A percentile compares a stretch with the other conserved stretches of the same genome.
These are phyloP conservation scores for Ctenochaetus hawaiiensis DNA, from an alignment of 2,797 vertebrate genomes.

Conservation along the genomic window DNA sequence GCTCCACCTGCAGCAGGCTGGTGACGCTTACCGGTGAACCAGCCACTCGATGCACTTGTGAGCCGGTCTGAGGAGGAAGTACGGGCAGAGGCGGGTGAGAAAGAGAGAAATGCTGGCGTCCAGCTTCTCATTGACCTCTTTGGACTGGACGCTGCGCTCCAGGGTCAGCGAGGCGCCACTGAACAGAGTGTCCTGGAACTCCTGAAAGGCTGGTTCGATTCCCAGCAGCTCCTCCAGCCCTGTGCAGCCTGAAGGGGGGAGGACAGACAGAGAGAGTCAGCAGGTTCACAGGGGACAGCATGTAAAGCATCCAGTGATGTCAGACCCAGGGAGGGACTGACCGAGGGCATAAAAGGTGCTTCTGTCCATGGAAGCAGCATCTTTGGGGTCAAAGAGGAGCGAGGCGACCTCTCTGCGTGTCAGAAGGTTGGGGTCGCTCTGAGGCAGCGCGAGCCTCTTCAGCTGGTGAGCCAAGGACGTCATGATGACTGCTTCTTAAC, in stretches of 20 bases:
- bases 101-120: conserved; percentile 91
- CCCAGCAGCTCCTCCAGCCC: conserved; percentile 95
- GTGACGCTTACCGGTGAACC: conserved; percentile 89
- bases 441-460: conserved; percentile 92
- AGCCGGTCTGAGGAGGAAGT: conserved; percentile 95
- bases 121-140: conserved; percentile 91
- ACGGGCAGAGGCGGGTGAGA: conserved; percentile 92
- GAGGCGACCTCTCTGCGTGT: conserved; percentile 86
- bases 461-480: conserved; percentile 95
- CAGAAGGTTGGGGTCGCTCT: conserved; percentile 88
- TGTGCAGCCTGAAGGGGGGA: conserved; percentile 88
- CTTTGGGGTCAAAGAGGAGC: conserved; percentile 91
- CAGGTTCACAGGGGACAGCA: rapidly evolving
- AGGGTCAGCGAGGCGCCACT: conserved; percentile 88
- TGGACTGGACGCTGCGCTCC: conserved; percentile 94
- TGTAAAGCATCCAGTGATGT: no score
- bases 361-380: conserved; percentile 91
- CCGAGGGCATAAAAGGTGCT: conserved; percentile 94
- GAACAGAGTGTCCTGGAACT: conserved; percentile 92
- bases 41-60: conserved; percentile 99
- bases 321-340: conserved; percentile 65
- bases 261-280: no score
- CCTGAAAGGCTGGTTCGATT: conserved; percentile 90
- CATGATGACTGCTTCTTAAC: conserved; percentile 77
- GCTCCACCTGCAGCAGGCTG: background rate